Evolutionary conservation across 2,113 vertebrate species (phyloP).

Genomic region (Irena cyanogastra): DNA sequence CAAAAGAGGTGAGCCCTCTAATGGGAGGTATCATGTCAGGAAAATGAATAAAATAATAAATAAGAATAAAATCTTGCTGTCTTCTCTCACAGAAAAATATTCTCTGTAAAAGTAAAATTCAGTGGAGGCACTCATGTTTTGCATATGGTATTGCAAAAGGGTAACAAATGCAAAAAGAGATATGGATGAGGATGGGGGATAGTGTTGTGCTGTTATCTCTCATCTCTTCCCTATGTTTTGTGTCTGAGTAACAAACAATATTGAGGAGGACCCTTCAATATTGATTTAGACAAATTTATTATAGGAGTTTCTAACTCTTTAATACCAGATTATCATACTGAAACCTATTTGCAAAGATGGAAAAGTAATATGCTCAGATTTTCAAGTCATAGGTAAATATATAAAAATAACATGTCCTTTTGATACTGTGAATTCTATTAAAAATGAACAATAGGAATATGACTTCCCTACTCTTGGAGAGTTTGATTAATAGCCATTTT

Average conservation of each 20-base stretch:
- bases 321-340: background rate
- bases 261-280: background rate
- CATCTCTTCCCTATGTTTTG: background rate
- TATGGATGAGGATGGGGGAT: background rate
- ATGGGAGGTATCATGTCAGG: background rate
- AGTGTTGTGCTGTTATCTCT: background rate
- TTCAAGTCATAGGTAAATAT: background rate
- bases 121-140: background rate
- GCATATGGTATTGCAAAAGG: background rate
- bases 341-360: background rate
- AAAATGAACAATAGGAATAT: background rate
- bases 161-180: background rate
- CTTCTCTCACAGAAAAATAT: background rate
- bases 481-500: background rate
- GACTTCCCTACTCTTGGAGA: background rate
- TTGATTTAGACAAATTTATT: background rate
- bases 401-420: background rate
- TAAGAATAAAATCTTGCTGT: background rate
- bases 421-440: background rate
- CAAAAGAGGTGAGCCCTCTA: conserved; percentile 83
- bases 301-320: background rate
- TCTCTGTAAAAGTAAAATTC: background rate
- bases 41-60: background rate
- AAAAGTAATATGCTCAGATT: background rate
- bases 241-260: background rate